A percentile compares a stretch with the other conserved stretches of the same genome.
phyloP scores from a whole-genome alignment of 1,140 invertebrate species.

The Lordiphosa mommai region DNA sequence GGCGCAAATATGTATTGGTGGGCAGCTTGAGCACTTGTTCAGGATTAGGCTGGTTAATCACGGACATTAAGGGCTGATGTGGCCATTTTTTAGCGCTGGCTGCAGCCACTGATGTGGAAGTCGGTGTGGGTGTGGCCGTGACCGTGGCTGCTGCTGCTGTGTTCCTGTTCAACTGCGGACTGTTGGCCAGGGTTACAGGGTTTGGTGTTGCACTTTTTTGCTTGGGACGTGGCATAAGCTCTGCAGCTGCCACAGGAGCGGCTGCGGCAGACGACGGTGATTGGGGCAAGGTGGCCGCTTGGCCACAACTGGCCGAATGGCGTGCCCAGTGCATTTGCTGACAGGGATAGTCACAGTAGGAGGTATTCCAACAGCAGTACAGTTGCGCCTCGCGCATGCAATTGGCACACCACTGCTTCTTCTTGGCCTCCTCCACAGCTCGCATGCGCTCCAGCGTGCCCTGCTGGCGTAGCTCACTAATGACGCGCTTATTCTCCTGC shows the following conservation, averaged over 20 bases:
- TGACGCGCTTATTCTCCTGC: constrained; percentile 83
- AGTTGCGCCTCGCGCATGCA: constrained; percentile 93
- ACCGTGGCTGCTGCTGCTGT: neutral
- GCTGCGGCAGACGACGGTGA: neutral
- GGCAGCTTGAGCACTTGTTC: constrained; percentile 44
- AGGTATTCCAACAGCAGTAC: constrained; percentile 97
- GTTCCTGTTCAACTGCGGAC: neutral
- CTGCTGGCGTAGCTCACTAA: constrained; percentile 83
- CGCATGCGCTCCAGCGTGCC: constrained; percentile 84
- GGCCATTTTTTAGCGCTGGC: constrained; percentile 26
- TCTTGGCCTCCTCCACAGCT: constrained; percentile 88
- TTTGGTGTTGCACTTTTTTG: neutral
- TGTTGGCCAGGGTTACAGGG: neutral
- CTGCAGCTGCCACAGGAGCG: neutral
- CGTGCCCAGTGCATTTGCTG: constrained; percentile 86
- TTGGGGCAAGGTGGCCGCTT: constrained; percentile 10
- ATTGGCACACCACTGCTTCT: constrained; percentile 92
- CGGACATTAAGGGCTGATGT: constrained; percentile 27
- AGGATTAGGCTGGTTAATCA: constrained; percentile 24
- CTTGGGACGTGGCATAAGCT: neutral
- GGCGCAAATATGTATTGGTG: constrained; percentile 29
- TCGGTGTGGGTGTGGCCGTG: neutral
- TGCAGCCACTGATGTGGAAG: neutral
- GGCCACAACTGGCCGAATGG: constrained; percentile 80
- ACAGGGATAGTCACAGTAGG: constrained; percentile 93